Conservation (phyloP, 2,113 vertebrate genomes). For the Piaya cayana region DNA sequence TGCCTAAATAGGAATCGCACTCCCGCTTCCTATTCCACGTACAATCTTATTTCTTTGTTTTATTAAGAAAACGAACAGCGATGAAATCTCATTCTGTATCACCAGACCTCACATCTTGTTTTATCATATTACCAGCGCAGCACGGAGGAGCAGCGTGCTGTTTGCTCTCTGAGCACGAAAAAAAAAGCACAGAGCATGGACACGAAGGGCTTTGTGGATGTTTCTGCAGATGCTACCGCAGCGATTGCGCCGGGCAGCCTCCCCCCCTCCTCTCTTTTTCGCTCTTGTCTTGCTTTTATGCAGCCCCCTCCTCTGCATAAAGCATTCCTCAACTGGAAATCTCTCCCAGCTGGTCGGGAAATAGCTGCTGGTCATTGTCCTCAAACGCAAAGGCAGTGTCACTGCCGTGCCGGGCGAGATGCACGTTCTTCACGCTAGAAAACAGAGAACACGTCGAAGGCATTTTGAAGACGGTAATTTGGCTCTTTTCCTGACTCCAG, state of each 20-base stretch:
- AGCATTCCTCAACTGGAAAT: neutral
- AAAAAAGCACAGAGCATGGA: neutral
- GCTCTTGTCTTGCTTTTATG: neutral
- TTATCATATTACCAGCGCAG: neutral
- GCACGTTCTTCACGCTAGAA: neutral
- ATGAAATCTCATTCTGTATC: neutral
- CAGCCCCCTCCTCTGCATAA: neutral
- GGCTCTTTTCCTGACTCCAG: neutral
- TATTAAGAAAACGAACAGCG: neutral
- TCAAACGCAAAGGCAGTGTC: neutral
- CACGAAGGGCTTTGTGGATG: neutral
- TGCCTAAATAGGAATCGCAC: neutral
- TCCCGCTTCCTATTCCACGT: fast-evolving
- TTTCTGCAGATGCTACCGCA: neutral
- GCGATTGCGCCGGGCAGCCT: neutral
- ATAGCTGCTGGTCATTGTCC: neutral
- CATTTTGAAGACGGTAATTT: neutral
- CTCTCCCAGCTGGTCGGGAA: neutral
- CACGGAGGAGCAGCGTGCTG: neutral
- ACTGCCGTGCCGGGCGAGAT: neutral
- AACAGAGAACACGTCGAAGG: neutral
- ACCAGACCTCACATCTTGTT: neutral
- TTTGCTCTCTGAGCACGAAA: neutral
- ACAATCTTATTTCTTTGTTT: neutral
- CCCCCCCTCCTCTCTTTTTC: neutral